Conservation (phyloP, 1,140 invertebrate species). For the Meteorus sp. region DNA sequence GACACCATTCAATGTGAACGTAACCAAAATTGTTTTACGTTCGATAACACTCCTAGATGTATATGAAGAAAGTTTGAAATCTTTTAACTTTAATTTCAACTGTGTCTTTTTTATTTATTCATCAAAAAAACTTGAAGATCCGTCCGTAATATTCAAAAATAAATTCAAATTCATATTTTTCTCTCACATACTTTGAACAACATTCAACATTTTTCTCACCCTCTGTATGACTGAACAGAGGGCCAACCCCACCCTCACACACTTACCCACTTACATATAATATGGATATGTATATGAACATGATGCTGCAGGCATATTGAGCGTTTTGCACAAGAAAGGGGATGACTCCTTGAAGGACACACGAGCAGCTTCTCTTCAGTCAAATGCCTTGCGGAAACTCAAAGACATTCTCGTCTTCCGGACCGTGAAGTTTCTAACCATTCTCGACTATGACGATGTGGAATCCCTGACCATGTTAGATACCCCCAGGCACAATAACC, state of each 20-base stretch:
- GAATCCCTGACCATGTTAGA: slow-evolving; percentile 57
- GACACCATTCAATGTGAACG: too few relatives aligned
- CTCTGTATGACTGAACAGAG: slow-evolving; percentile 18
- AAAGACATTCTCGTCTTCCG: slow-evolving; percentile 58
- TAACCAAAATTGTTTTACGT: too few relatives aligned
- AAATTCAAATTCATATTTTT: too few relatives aligned
- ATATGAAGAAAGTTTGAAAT: too few relatives aligned
- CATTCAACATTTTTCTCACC: slow-evolving; percentile 40
- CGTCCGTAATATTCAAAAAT: too few relatives aligned
- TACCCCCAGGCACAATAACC: slow-evolving; percentile 42
- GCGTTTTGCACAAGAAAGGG: background rate
- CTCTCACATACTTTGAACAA: slow-evolving; percentile 36
- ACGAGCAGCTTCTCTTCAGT: slow-evolving; percentile 9
- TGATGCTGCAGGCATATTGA: too few relatives aligned
- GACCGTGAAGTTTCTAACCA: slow-evolving; percentile 50
- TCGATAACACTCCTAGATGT: too few relatives aligned
- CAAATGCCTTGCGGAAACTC: slow-evolving; percentile 51
- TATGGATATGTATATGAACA: too few relatives aligned
- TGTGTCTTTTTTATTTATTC: too few relatives aligned
- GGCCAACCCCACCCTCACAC: background rate
- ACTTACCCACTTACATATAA: slow-evolving; percentile 21
- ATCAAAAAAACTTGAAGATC: too few relatives aligned
- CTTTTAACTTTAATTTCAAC: too few relatives aligned
- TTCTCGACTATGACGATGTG: slow-evolving; percentile 40
- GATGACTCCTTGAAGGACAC: slow-evolving; percentile 15